Evolutionary conservation across 2,113 vertebrate genomes (phyloP).

Genomic region (Cyanoliseus patagonus): DNA sequence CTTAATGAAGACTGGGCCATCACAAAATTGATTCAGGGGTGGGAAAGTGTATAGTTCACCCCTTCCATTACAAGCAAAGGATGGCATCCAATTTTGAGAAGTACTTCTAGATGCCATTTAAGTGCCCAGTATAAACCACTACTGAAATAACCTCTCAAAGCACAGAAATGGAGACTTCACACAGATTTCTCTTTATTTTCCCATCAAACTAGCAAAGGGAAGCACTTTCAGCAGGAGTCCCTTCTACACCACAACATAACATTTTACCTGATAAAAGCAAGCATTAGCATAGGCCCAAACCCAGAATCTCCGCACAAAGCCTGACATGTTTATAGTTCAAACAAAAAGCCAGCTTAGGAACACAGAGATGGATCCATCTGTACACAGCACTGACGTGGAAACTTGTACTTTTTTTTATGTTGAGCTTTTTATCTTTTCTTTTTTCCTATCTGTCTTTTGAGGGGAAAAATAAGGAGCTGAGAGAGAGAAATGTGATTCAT

Average conservation of each 20-base stretch:
- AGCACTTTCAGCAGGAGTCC: background rate
- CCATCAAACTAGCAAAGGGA: background rate
- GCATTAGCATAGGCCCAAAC: background rate
- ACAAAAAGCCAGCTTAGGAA: slow-evolving; percentile 8
- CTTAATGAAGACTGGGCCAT: background rate
- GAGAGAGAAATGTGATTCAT: slow-evolving; percentile 38
- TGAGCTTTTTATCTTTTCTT: slow-evolving; percentile 34
- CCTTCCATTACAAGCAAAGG: background rate
- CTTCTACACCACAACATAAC: background rate
- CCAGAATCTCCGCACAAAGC: background rate
- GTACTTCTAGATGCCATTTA: background rate
- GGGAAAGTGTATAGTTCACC: background rate
- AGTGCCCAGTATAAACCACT: background rate
- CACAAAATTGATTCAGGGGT: background rate
- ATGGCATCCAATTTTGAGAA: background rate
- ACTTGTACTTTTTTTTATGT: background rate
- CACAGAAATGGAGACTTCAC: background rate
- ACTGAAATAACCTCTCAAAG: background rate
- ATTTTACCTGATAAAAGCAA: slow-evolving; percentile 25
- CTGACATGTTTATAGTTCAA: slow-evolving; percentile 38
- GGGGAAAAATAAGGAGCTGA: background rate
- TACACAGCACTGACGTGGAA: slow-evolving; percentile 14
- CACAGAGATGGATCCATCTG: background rate
- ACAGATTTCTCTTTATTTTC: background rate
- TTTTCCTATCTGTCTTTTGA: slow-evolving; percentile 22